A percentile compares a stretch with the other conserved stretches of the same genome.
Evolutionary conservation across 2,797 vertebrate species (phyloP).

Genomic region (Gambelia wislizenii): DNA sequence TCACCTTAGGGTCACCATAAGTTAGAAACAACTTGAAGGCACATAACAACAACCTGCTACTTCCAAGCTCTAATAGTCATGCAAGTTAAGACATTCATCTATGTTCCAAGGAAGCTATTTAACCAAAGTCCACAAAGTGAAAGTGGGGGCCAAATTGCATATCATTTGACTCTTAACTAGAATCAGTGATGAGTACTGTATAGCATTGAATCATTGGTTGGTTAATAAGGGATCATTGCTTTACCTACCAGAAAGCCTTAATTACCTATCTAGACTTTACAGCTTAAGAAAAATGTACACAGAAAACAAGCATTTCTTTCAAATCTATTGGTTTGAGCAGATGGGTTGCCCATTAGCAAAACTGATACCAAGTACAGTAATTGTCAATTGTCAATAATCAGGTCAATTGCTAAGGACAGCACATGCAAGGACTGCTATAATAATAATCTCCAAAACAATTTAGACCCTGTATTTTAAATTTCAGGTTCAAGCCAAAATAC

Average conservation of each 20-base stretch:
- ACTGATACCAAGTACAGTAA: background rate
- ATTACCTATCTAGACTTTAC: background rate
- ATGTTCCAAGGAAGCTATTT: background rate
- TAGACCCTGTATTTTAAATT: conserved; percentile 39
- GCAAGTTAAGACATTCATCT: background rate
- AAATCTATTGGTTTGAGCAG: background rate
- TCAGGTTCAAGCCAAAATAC: conserved; percentile 33
- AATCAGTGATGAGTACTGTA: background rate
- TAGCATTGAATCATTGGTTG: background rate
- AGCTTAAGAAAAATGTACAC: background rate
- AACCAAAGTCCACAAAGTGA: background rate
- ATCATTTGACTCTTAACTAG: background rate
- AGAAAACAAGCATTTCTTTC: background rate
- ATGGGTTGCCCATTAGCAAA: background rate
- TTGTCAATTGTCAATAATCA: background rate
- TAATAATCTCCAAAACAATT: conserved; percentile 31
- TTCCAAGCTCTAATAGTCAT: too few species aligned
- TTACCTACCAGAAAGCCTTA: background rate
- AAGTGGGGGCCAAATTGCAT: background rate
- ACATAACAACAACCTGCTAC: too few species aligned
- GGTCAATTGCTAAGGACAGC: conserved; percentile 9
- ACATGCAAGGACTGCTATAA: conserved; percentile 47
- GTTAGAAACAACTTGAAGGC: too few species aligned
- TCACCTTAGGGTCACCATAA: too few species aligned
- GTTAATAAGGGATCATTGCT: background rate